A percentile compares a stretch with the other conserved stretches of the same genome.
phyloP scores from a whole-genome alignment of 2,113 vertebrate genomes.

The Balaeniceps rex region DNA sequence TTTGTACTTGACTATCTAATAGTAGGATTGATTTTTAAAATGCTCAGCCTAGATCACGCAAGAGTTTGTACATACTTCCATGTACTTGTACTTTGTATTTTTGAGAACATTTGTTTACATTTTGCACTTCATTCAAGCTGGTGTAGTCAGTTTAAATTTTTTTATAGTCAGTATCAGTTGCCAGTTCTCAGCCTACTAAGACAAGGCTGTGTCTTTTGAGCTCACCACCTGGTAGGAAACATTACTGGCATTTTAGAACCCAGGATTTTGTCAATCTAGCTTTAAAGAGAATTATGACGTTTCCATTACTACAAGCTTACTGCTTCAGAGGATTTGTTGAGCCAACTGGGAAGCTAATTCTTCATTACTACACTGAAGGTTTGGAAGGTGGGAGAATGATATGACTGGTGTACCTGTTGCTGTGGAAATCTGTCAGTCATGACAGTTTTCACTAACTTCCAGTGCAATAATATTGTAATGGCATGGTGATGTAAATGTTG shows the following conservation, averaged over 20 bases:
- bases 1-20: background rate
- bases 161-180: background rate
- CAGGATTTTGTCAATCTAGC: background rate
- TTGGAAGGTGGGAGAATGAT: background rate
- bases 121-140: background rate
- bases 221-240: background rate
- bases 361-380: background rate
- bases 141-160: background rate
- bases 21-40: background rate
- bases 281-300: background rate
- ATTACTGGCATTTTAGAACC: background rate
- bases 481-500: background rate
- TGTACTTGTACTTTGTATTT: background rate
- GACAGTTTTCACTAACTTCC: background rate
- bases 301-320: background rate
- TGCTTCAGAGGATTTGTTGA: background rate
- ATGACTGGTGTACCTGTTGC: background rate
- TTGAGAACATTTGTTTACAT: background rate
- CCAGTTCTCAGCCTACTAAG: background rate
- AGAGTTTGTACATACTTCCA: background rate
- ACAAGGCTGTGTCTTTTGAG: background rate
- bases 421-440: background rate
- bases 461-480: background rate
- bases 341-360: background rate
- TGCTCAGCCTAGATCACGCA: background rate